Base-by-base conservation (phyloP, 2,888 invertebrate species). In the Icerya purchasi region DNA sequence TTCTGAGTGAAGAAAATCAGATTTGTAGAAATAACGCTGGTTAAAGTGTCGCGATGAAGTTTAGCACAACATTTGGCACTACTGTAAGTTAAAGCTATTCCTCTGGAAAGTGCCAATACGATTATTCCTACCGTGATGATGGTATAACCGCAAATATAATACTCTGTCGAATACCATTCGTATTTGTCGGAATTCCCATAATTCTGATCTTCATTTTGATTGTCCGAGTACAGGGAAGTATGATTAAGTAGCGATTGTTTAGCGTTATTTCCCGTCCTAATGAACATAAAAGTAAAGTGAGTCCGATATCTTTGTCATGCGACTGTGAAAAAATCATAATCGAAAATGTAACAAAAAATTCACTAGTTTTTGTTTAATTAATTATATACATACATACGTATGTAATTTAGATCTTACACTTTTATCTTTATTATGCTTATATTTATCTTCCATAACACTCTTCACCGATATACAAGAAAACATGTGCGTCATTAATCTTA, bases 1-100 rank as follows among this genome's bases (percentile, higher is more conserved):
- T 89, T 88, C 3, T 79, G 81, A 69, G 88, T 85, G 70, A 90
- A 91, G 73, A 90, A 91, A 22, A 79, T 73, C 77, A 87, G 83
- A 0, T 86, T 83, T 0, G 86, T 82, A 63, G 81, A 75, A 10
- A 89, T 70, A 49, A 91, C 76, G 65, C 81, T 78, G 21, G 77
- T 72, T 70, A 90, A 86, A 86, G 90, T 88, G 22, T 72, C 74
- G 67, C 83, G 81, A 72, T 91, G 90, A 1, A 91, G 73, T 58
- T 74, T 77, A 63, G 78, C 79, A 0, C 87, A 85, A 20, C 87
- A 81, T 36, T 77, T 78, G 77, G 86, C 83, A 69, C 84, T 83
- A 56, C 83, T 77, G 72, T 78, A 78, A 67, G 82, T 83, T 72
- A 84, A 86, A 54, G 83, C 67, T 2, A 83, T 69, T 2, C 86